Conservation (phyloP, 2,113 vertebrate species). For the Aegithalos caudatus region DNA sequence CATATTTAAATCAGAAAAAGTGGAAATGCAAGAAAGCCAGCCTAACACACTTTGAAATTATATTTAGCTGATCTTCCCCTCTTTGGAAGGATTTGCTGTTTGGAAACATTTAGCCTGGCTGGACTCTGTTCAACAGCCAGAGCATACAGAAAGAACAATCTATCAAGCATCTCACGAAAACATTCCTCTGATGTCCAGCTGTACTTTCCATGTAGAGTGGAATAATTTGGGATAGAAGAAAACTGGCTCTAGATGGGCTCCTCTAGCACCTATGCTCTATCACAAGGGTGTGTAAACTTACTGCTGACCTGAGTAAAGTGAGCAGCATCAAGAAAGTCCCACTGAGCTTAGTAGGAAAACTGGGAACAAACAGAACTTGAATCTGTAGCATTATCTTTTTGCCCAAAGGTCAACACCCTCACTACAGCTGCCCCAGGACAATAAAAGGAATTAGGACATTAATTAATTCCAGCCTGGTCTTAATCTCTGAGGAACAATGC, state of each 20-base stretch:
- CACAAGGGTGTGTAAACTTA: not conserved
- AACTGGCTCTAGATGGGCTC: not conserved
- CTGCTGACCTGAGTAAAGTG: not conserved
- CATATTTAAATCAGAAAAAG: not conserved
- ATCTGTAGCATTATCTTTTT: not conserved
- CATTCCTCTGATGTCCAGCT: not conserved
- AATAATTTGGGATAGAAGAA: not conserved
- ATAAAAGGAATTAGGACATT: not conserved
- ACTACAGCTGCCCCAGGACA: not conserved
- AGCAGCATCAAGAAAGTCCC: not conserved
- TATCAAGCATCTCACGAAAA: not conserved
- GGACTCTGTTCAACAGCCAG: not conserved
- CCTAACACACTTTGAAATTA: not conserved
- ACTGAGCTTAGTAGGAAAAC: not conserved
- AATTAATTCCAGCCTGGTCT: not conserved
- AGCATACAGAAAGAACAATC: not conserved
- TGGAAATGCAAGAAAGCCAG: not conserved
- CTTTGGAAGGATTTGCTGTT: constrained; percentile 35
- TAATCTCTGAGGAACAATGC: not conserved
- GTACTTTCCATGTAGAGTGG: not conserved
- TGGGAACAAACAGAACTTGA: not conserved
- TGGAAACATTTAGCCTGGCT: not conserved
- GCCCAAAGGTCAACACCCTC: not conserved
- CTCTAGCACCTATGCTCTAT: not conserved
- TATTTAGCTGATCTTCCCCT: constrained; percentile 12